A percentile compares a stretch with the other conserved stretches of the same genome.
Evolutionary conservation across 2,797 vertebrate species (phyloP).

Genomic region (Coregonus suidteri): DNA sequence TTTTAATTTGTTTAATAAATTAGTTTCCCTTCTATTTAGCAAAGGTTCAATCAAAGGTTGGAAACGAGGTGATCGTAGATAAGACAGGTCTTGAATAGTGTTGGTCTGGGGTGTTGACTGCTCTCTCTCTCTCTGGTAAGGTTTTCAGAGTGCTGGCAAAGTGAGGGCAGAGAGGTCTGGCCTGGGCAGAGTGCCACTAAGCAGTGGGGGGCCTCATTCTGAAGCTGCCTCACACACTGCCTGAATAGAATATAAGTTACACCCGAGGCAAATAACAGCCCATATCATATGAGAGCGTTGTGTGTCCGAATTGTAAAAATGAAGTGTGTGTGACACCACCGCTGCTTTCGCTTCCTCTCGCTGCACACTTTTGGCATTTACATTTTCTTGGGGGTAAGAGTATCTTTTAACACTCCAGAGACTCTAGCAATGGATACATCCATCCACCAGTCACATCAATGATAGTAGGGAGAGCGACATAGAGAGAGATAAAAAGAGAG

Average conservation of each 20-base stretch:
- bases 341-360: constrained; percentile 55
- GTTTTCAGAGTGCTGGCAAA: constrained; percentile 15
- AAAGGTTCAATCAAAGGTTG: constrained; percentile 51
- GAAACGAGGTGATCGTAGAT: constrained; percentile 41
- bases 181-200: constrained; percentile 48
- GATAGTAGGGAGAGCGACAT: background rate
- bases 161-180: constrained; percentile 23
- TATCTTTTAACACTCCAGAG: constrained; percentile 50
- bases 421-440: constrained; percentile 47
- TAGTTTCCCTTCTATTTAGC: constrained; percentile 15
- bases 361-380: constrained; percentile 44
- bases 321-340: constrained; percentile 58
- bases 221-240: constrained; percentile 42
- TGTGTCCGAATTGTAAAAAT: constrained; percentile 68
- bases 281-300: constrained; percentile 50
- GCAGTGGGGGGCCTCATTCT: constrained; percentile 37
- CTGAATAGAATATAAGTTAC: constrained; percentile 63
- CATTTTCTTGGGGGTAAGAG: constrained; percentile 57
- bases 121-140: constrained; percentile 17
- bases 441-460: constrained; percentile 34
- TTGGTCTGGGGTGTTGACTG: constrained; percentile 41
- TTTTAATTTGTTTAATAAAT: too few relatives aligned
- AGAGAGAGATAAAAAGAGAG: background rate
- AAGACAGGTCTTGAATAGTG: constrained; percentile 37
- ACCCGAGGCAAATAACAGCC: constrained; percentile 39